Base-by-base conservation (phyloP, 2,113 vertebrate species). In the Oxyura jamaicensis region DNA sequence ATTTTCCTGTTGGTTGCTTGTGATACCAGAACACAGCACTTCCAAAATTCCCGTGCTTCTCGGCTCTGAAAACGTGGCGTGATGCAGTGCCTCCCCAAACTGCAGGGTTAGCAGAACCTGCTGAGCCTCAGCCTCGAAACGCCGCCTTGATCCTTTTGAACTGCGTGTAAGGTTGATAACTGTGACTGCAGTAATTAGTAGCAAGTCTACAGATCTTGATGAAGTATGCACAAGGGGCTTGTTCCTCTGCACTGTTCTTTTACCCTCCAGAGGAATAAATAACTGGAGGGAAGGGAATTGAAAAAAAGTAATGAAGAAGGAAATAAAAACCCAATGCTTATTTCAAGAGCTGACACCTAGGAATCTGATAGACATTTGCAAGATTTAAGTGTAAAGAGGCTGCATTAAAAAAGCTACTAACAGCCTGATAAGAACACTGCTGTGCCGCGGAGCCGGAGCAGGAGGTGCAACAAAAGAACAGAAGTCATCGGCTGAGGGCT, bases 1-100 rank as follows among this genome's bases (percentile, higher is more conserved):
- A 94, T 97, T 96, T 97, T 95, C 92, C 92, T 26, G 92, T 88
- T 85, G 94, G 92, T 60, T 96, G 97, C 93, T 78, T 56, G 86
- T 79, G 86, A 59, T 78, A 71, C 19, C 86, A 55, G 90, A 73
- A 29, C 62, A 1, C 42, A 6, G 65, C 60, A 11, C 75, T 74
- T 63, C 22, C 13, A 39, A n/a, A 77, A 59, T 12, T 4, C 33
- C 69, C 1, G 15, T 28, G 77, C 68, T 56, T 1, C 62, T 53
- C 19, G 20, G 85, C 78, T 74, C 33, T 2, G 0, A 8, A 48
- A 75, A 8, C 0, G 19, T 10, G 84, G 67, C 2, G 9, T 33
- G 68, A 26, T 62, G 67, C 88, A 13, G 86, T 14, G 80, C 65
- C 35, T 31, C 13, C 3, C 44, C 10, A 6, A 50, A 3, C 25